These are phyloP conservation scores for Aeoliscus strigatus DNA, from an alignment of 2,797 vertebrate genomes.

Conservation along the genomic window DNA sequence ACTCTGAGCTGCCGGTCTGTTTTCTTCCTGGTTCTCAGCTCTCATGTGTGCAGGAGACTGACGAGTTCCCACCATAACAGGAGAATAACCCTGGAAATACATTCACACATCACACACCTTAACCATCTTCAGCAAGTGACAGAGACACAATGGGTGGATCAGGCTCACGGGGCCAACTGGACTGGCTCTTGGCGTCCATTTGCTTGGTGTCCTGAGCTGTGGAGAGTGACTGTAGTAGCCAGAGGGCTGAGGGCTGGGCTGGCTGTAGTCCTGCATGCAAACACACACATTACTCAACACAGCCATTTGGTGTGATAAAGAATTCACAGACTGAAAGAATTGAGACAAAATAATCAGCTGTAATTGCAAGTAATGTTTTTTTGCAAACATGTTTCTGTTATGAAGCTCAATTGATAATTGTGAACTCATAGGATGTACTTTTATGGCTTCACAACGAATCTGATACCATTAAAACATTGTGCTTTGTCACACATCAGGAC, in stretches of 20 bases:
- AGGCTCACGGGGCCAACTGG: conserved; percentile 49
- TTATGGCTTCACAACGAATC: too few relatives aligned
- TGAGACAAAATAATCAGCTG: too few relatives aligned
- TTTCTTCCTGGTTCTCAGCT: conserved; percentile 33
- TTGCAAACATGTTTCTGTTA: too few relatives aligned
- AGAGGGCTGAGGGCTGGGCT: conserved; percentile 34
- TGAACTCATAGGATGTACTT: too few relatives aligned
- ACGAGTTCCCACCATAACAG: conserved; percentile 20
- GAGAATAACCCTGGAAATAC: conserved; percentile 51
- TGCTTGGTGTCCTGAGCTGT: conserved; percentile 55
- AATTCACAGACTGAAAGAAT: too few relatives aligned
- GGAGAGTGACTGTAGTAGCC: conserved; percentile 35
- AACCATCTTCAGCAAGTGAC: neutral
- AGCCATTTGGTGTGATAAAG: neutral
- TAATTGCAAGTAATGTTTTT: too few relatives aligned
- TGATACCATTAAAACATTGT: too few relatives aligned
- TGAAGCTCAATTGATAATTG: too few relatives aligned
- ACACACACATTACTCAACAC: neutral
- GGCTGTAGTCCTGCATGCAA: conserved; percentile 59
- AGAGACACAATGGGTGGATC: neutral
- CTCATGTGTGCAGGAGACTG: conserved; percentile 8
- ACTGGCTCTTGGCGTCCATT: conserved; percentile 58
- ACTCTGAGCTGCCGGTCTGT: conserved; percentile 15
- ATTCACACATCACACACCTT: neutral
- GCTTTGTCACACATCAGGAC: too few relatives aligned